A percentile compares a stretch with the other conserved stretches of the same genome.
Conservation (phyloP, 2,888 invertebrate genomes). For the Junonia oenone region DNA sequence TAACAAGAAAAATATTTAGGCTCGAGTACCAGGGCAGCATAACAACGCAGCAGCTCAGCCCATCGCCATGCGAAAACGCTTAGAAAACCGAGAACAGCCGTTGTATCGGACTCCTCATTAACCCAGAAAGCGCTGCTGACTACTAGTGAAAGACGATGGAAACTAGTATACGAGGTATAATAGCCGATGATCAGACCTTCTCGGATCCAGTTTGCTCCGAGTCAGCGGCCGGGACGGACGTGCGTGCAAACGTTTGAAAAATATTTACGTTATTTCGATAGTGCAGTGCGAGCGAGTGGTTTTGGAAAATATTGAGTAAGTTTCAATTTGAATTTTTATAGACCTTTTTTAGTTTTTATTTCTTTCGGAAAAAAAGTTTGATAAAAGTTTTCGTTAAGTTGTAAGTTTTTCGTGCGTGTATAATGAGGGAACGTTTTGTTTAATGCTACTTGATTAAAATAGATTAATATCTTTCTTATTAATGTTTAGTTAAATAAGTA, state of each 20-base stretch:
- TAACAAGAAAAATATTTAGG: too few species aligned
- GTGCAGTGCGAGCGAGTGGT: conserved; percentile 34
- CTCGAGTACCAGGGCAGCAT: conserved; percentile 59
- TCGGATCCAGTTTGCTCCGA: conserved; percentile 35
- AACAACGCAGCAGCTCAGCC: conserved; percentile 43
- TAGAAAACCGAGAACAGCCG: conserved; percentile 63
- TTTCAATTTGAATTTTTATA: conserved; percentile 3
- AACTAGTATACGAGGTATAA: conserved; percentile 74
- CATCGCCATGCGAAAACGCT: conserved; percentile 69
- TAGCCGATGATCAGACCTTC: conserved; percentile 42
- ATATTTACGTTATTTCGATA: conserved; percentile 16
- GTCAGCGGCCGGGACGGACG: conserved; percentile 30
- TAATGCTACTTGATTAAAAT: not conserved
- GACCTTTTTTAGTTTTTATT: not conserved
- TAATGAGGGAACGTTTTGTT: not conserved
- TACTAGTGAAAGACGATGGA: conserved; percentile 74
- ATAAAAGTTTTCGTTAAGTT: not conserved
- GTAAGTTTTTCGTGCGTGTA: not conserved
- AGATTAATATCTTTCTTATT: not conserved
- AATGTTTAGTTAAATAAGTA: too few species aligned
- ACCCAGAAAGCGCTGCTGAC: conserved; percentile 69
- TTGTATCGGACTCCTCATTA: conserved; percentile 67
- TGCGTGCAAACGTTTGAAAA: conserved; percentile 18
- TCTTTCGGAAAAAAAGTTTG: not conserved
- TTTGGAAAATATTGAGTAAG: conserved; percentile 32